A percentile compares a stretch with the other conserved stretches of the same genome.
phyloP scores from a whole-genome alignment of 53 echinoderm and acorn worm species.

The Pentamera pediparva region DNA sequence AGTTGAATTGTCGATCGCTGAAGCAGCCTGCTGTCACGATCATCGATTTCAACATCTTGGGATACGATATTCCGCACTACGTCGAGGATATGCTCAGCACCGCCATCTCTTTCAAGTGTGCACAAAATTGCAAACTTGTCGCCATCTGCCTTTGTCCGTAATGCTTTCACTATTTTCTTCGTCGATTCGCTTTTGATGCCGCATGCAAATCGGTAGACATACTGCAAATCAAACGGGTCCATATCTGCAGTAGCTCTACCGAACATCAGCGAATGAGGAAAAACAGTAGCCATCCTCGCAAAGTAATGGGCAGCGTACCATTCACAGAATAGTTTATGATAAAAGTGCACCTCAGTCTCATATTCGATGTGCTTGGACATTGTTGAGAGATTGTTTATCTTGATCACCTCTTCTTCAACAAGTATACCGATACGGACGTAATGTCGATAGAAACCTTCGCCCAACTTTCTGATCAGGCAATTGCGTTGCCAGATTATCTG shows the following conservation, averaged over 20 bases:
- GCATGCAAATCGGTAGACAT: neutral
- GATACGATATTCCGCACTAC: neutral
- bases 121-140: constrained; percentile 2
- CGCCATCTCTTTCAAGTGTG: neutral
- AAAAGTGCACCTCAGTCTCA: neutral
- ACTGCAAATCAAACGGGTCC: neutral
- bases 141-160: neutral
- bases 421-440: constrained; percentile 5
- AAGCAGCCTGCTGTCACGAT: neutral
- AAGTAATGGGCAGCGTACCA: constrained; percentile 17
- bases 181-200: neutral
- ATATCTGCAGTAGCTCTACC: too few relatives aligned
- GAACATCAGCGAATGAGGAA: too few relatives aligned
- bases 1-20: constrained; percentile 2
- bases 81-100: neutral
- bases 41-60: neutral
- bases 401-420: neutral
- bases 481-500: neutral
- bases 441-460: neutral
- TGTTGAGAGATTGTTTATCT: neutral
- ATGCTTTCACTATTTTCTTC: neutral
- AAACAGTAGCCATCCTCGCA: too few relatives aligned
- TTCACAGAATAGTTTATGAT: constrained; percentile 14
- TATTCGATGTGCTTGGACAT: neutral
- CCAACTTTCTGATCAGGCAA: neutral